Evolutionary conservation across 2,113 vertebrate genomes (phyloP), one percentile per base, ranked within the genome.

Genomic region (Corythoichthys intestinalis): DNA sequence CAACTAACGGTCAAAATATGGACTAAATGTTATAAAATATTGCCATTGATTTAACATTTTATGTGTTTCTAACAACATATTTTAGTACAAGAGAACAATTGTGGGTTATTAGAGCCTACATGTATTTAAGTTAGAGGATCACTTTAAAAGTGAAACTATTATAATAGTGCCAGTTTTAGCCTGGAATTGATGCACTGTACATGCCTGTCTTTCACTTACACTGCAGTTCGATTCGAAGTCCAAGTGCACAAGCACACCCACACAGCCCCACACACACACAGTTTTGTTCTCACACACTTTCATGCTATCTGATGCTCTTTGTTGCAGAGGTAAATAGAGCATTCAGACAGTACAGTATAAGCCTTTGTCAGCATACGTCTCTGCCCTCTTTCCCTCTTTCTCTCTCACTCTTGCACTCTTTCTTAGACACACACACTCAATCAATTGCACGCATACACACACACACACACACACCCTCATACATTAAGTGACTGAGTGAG

Each of bases 281-380:
- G 15, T 56, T 34, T 56, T 7, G 6, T 11, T 56, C 58, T 38
- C 38, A 65, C 47, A 71, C 67, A 35, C 65, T 9, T 49, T 28
- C 67, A 65, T 70, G 72, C 70, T 77, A 81, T 81, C 70, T 71
- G 78, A 83, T 72, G 73, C 75, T 61, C 38, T 61, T 61, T 61
- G 38, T 61, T 44, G 39, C 59, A 20, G 17, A 61, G 59, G 59
- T 41, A 44, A 61, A 61, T 41, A 61, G 59, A 41, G 8, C 39
- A 44, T 61, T 58, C 56, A 58, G 12, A 58, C 56, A 58, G 56
- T 58, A 58, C 56, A 58, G 56, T 58, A 58, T 6, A 15, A 58
- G 59, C 59, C 39, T 61, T 44, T 41, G 59, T n/a, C 59, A 61
- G 59, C 38, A 59, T 17, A 39, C 57, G 14, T 37, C 56, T 58